phyloP scores from a whole-genome alignment of 2,113 vertebrate genomes.

The Rousettus leschenaultii region DNA sequence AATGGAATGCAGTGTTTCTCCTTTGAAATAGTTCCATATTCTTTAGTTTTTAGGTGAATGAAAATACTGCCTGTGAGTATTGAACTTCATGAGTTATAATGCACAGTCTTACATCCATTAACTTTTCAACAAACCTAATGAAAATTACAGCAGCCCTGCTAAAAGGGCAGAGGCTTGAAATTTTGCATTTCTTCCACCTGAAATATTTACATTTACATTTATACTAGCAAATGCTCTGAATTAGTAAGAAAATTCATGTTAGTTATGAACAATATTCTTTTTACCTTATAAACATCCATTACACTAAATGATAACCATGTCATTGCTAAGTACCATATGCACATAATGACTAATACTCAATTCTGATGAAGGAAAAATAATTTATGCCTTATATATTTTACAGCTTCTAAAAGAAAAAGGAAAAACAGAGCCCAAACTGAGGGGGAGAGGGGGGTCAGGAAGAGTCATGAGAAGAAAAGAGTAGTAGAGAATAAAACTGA shows the following conservation, averaged over 20 bases:
- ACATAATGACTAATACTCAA: neutral
- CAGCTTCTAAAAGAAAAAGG: neutral
- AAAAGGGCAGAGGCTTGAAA: neutral
- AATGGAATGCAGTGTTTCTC: neutral
- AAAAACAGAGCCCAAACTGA: slow-evolving; percentile 6
- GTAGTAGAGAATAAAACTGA: slow-evolving; percentile 41
- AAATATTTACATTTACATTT: slow-evolving; percentile 36
- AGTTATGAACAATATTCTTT: neutral
- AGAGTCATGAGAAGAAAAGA: neutral
- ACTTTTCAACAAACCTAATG: neutral
- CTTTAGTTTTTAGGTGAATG: neutral
- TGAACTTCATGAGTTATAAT: neutral
- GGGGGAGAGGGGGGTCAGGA: no score
- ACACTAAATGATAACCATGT: neutral
- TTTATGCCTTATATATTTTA: neutral
- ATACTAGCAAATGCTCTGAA: neutral
- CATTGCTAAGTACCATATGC: neutral
- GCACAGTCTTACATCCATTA: neutral
- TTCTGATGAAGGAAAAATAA: slow-evolving; percentile 34
- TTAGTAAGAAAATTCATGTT: neutral
- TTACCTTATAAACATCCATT: neutral
- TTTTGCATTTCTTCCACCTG: slow-evolving; percentile 15
- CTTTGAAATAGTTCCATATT: neutral
- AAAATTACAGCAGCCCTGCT: slow-evolving; percentile 19
- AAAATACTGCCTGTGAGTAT: neutral